phyloP scores from a whole-genome alignment of 2,113 vertebrate species.

The Cyanistes caeruleus region DNA sequence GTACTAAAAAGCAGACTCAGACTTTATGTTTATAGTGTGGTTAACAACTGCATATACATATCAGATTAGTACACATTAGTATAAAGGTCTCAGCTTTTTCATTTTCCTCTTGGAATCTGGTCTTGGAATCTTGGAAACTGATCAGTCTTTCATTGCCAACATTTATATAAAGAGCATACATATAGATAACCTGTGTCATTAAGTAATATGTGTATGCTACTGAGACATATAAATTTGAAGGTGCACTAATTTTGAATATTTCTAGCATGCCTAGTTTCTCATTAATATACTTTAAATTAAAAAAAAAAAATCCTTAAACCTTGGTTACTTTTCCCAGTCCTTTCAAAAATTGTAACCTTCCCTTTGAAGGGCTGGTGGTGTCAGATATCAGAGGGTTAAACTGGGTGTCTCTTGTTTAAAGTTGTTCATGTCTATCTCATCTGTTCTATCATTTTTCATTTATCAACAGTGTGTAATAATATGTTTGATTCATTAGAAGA shows the following conservation, averaged over 20 bases:
- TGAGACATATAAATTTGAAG: neutral
- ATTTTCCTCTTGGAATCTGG: neutral
- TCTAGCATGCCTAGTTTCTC: neutral
- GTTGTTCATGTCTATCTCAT: conserved; percentile 38
- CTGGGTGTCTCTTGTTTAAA: neutral
- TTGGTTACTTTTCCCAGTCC: neutral
- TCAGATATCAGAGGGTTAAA: neutral
- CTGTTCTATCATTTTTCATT: conserved; percentile 34
- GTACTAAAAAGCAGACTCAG: neutral
- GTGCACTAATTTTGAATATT: neutral
- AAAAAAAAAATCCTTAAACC: neutral
- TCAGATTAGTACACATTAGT: neutral
- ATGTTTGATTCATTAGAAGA: neutral
- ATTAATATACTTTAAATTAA: neutral
- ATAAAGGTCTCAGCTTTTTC: neutral
- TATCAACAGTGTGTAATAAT: neutral
- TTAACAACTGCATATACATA: neutral
- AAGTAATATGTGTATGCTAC: neutral
- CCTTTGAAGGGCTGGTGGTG: neutral
- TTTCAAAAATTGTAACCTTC: neutral
- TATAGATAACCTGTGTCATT: neutral
- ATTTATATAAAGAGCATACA: neutral
- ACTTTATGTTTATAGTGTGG: neutral
- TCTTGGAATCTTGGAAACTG: neutral
- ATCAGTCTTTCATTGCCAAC: neutral